Percentiles rank a stretch among this genome's conserved stretches.
Conservation (phyloP, 2,888 invertebrate genomes). For the Melikaiella ostensackeni region DNA sequence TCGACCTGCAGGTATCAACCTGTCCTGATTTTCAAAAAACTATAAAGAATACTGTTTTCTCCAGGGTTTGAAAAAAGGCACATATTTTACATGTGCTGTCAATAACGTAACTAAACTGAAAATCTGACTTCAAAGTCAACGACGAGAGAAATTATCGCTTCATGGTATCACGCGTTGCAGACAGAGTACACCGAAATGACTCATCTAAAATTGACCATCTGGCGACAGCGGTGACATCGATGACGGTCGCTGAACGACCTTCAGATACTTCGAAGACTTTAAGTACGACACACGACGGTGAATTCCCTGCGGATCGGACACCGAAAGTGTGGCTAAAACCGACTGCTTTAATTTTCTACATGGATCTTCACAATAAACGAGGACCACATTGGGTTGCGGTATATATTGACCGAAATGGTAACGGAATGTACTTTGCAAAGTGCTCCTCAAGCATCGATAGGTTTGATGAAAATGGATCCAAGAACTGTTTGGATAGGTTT, state of each 20-base stretch:
- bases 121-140: not conserved
- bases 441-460: too few species aligned
- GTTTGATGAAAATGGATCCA: too few species aligned
- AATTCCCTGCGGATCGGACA: not conserved
- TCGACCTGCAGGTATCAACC: not conserved
- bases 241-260: not conserved
- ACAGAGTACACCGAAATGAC: too few species aligned
- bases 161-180: too few species aligned
- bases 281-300: not conserved
- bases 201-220: too few species aligned
- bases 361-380: constrained; percentile 33
- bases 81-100: constrained; percentile 19
- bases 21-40: not conserved
- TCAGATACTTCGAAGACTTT: not conserved
- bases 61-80: constrained; percentile 20
- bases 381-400: constrained; percentile 11
- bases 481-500: too few species aligned
- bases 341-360: not conserved
- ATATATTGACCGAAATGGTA: constrained; percentile 30
- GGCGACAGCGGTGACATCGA: not conserved
- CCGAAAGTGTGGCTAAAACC: not conserved
- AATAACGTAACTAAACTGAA: constrained; percentile 41
- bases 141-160: not conserved
- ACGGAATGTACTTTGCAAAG: too few species aligned
- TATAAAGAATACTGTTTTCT: not conserved